Conservation (phyloP, 2,797 vertebrate genomes). For the Percopsis omiscomaycus region DNA sequence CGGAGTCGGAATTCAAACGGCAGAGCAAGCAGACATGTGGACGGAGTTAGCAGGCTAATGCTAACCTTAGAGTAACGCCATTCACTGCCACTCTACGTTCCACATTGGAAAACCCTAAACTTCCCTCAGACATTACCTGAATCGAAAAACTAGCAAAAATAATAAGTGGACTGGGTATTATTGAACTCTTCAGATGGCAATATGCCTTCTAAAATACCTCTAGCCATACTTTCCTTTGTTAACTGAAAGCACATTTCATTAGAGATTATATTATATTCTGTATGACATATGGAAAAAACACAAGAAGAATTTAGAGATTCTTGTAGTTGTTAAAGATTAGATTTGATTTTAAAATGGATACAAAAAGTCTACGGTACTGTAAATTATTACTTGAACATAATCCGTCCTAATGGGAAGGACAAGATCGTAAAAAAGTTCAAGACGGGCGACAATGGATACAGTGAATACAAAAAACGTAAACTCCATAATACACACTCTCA, state of each 20-base stretch:
- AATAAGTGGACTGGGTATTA: conserved; percentile 33
- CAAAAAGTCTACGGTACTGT: neutral
- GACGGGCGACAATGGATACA: conserved; percentile 17
- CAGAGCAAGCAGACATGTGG: conserved; percentile 19
- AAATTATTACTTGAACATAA: conserved; percentile 3
- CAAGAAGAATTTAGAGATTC: too few species aligned
- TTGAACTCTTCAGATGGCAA: neutral
- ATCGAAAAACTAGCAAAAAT: conserved; percentile 33
- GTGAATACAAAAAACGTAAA: conserved; percentile 25
- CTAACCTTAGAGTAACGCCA: conserved; percentile 27
- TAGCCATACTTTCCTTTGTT: conserved; percentile 6
- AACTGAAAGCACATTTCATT: conserved; percentile 29
- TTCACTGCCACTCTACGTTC: too few species aligned
- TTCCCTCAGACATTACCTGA: conserved; percentile 34
- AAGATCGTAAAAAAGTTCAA: conserved; percentile 31
- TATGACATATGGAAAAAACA: neutral
- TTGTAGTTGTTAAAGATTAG: too few species aligned
- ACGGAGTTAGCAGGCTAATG: conserved; percentile 38
- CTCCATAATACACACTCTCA: conserved; percentile 17
- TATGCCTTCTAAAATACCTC: conserved; percentile 10
- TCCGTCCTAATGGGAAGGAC: conserved; percentile 9
- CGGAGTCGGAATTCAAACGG: conserved; percentile 12
- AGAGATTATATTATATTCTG: neutral
- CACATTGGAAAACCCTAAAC: conserved; percentile 32
- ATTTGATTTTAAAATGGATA: neutral